phyloP scores from a whole-genome alignment of 2,113 vertebrate species.

The Aphyosemion australe region DNA sequence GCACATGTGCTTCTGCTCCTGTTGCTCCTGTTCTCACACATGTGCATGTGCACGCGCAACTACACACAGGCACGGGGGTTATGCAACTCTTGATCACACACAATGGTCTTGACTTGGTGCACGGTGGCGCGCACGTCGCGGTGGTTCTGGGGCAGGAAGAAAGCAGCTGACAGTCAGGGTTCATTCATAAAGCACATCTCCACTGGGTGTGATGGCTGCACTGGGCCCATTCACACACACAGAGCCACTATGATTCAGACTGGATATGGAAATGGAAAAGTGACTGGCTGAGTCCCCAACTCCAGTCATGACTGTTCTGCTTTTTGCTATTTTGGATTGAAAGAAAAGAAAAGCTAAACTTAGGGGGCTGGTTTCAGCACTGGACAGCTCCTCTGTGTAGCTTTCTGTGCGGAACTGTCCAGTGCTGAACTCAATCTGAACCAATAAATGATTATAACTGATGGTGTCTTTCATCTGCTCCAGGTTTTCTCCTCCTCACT shows the following conservation, averaged over 20 bases:
- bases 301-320: constrained; percentile 30
- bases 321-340: constrained; percentile 28
- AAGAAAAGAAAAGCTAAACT: constrained; percentile 9
- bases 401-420: constrained; percentile 22
- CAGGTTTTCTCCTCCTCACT: constrained; percentile 51
- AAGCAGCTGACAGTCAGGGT: constrained; percentile 43
- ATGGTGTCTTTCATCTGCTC: constrained; percentile 15
- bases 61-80: constrained; percentile 54
- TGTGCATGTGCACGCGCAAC: constrained; percentile 21
- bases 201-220: constrained; percentile 47
- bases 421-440: constrained; percentile 18
- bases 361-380: constrained; percentile 24
- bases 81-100: constrained; percentile 71
- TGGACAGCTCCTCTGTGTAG: constrained; percentile 41
- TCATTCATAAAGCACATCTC: constrained; percentile 75
- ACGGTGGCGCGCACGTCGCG: constrained; percentile 27
- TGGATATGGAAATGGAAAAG: constrained; percentile 33
- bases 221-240: constrained; percentile 58
- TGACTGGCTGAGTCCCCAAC: constrained; percentile 32
- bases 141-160: constrained; percentile 20
- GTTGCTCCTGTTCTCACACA: constrained; percentile 25
- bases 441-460: too few species aligned
- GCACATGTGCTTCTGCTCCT: constrained; percentile 57
- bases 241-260: constrained; percentile 35
- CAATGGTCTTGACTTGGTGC: constrained; percentile 31